These are phyloP conservation scores for Endotricha flammealis DNA, from an alignment of 2,888 invertebrate genomes.

Conservation along the genomic window DNA sequence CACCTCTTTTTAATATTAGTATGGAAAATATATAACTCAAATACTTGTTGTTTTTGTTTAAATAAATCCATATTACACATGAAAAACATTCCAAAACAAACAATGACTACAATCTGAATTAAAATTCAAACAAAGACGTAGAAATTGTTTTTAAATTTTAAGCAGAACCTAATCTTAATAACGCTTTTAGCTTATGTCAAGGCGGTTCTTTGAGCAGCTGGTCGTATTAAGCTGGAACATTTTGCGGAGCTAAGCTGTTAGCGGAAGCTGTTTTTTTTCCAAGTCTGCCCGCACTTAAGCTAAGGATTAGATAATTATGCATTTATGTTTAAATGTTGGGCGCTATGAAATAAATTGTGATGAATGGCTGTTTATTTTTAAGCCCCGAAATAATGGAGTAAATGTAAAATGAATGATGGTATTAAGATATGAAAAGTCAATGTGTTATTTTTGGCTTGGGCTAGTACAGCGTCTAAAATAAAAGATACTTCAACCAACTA, in stretches of 20 bases:
- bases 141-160: not conserved
- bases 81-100: no score
- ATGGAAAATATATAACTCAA: no score
- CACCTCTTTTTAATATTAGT: no score
- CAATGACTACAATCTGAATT: no score
- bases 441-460: no score
- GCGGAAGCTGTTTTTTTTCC: conserved; percentile 9
- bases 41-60: no score
- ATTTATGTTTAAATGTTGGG: not conserved
- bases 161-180: conserved; percentile 10
- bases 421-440: no score
- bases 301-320: conserved; percentile 7
- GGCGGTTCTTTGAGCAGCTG: conserved; percentile 8
- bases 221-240: conserved; percentile 2
- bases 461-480: no score
- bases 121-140: no score
- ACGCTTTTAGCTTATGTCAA: conserved; percentile 5
- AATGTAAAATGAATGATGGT: no score
- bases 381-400: not conserved
- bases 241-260: conserved; percentile 8
- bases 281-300: conserved; percentile 1
- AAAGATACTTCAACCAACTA: no score
- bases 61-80: no score
- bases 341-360: not conserved
- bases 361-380: not conserved